Conservation (phyloP, 2,797 vertebrate species). For the Adelosebastes latens region DNA sequence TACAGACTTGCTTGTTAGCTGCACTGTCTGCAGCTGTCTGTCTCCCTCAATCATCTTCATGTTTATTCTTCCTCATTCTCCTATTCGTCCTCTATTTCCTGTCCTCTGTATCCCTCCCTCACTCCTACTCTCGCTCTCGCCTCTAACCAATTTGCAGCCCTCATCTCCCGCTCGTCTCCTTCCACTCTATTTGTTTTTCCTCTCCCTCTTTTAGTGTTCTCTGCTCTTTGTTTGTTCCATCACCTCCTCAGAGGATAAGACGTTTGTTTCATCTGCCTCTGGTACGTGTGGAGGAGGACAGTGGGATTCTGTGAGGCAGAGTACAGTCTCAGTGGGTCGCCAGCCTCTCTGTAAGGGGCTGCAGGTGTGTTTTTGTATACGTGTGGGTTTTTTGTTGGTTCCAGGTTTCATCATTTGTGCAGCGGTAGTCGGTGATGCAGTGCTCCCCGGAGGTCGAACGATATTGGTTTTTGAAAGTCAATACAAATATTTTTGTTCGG, state of each 20-base stretch:
- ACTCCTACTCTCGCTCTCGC: neutral
- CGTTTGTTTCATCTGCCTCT: conserved; percentile 44
- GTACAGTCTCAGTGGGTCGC: conserved; percentile 10
- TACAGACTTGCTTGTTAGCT: conserved; percentile 10
- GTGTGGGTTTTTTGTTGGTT: neutral
- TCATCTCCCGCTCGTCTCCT: conserved; percentile 24
- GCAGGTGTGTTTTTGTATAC: neutral
- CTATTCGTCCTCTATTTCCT: conserved; percentile 40
- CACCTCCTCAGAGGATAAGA: conserved; percentile 43
- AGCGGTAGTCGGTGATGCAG: neutral
- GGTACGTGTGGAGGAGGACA: conserved; percentile 19
- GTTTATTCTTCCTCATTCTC: conserved; percentile 11
- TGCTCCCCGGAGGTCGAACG: neutral
- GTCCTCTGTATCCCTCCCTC: neutral
- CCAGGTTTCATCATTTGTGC: conserved; percentile 1
- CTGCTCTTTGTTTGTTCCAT: conserved; percentile 47
- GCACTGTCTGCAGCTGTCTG: neutral
- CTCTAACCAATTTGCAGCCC: conserved; percentile 28
- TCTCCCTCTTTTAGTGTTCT: conserved; percentile 15
- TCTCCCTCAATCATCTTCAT: conserved; percentile 28
- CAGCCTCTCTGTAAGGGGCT: neutral
- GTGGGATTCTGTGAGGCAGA: neutral
- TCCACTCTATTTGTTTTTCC: conserved; percentile 39
- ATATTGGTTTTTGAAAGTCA: neutral
- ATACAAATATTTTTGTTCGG: neutral